These are phyloP conservation scores for Palythoa heliodiscus DNA, from an alignment of 92 coral and sea anemone species.

Conservation along the genomic window DNA sequence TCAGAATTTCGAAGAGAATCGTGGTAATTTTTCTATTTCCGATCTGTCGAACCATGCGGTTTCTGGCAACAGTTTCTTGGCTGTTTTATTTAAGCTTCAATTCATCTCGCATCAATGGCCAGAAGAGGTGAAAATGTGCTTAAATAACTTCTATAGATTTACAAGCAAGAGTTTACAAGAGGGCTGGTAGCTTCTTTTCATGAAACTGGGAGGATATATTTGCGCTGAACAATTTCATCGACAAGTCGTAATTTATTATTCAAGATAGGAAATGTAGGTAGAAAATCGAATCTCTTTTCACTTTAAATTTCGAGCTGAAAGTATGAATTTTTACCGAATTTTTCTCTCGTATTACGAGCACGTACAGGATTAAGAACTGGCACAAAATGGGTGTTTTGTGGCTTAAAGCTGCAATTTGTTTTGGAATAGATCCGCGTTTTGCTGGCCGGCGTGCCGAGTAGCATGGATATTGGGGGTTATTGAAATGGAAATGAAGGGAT, in stretches of 20 bases:
- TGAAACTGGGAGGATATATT: slow-evolving; percentile 32
- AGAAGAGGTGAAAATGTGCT: neutral
- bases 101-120: neutral
- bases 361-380: neutral
- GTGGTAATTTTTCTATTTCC: slow-evolving; percentile 30
- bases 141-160: neutral
- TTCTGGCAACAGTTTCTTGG: slow-evolving; percentile 26
- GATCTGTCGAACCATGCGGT: slow-evolving; percentile 44
- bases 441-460: slow-evolving; percentile 64
- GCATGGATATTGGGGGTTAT: slow-evolving; percentile 66
- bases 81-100: slow-evolving; percentile 18
- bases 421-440: slow-evolving; percentile 39
- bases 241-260: slow-evolving; percentile 81
- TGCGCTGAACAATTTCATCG: slow-evolving; percentile 34
- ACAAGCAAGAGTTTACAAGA: slow-evolving; percentile 11
- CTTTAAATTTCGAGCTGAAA: slow-evolving; percentile 32
- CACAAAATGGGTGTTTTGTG: slow-evolving; percentile 3
- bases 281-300: slow-evolving; percentile 80
- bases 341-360: neutral
- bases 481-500: slow-evolving; percentile 81
- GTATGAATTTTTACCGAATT: neutral
- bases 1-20: slow-evolving; percentile 24
- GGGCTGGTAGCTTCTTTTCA: slow-evolving; percentile 27
- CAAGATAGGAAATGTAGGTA: slow-evolving; percentile 86
- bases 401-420: slow-evolving; percentile 20